Conservation (phyloP, 2,888 invertebrate species). For the Ecdyonurus torrentis region DNA sequence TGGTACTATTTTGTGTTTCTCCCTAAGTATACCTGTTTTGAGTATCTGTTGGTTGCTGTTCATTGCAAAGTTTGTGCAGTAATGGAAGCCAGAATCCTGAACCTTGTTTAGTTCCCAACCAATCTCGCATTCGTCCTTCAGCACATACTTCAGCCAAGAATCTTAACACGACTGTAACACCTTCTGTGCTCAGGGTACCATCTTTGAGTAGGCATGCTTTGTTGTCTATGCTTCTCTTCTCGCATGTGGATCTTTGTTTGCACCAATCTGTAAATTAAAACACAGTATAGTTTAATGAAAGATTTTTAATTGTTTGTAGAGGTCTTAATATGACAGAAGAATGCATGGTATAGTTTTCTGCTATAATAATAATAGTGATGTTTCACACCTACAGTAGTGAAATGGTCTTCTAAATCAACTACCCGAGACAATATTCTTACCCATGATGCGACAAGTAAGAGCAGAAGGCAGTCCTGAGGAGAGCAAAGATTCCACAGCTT, state of each 20-base stretch:
- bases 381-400: no score
- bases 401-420: no score
- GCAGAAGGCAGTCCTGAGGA: slow-evolving; percentile 54
- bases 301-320: no score
- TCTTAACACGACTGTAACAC: slow-evolving; percentile 40
- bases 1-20: no score
- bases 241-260: no score
- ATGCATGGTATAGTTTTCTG: no score
- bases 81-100: slow-evolving; percentile 75
- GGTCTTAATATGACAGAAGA: no score
- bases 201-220: slow-evolving; percentile 12
- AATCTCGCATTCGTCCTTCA: slow-evolving; percentile 68
- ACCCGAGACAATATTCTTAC: no score
- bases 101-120: slow-evolving; percentile 67
- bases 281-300: no score
- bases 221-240: no score
- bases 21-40: background rate
- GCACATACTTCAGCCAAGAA: slow-evolving; percentile 69
- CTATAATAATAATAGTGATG: no score
- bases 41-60: background rate
- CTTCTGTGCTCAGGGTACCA: slow-evolving; percentile 12
- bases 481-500: slow-evolving; percentile 55
- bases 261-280: slow-evolving; percentile 15
- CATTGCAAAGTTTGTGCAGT: slow-evolving; percentile 51
- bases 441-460: slow-evolving; percentile 42